Base-by-base conservation (phyloP, 2,797 vertebrate species). In the Rhinella marina region DNA sequence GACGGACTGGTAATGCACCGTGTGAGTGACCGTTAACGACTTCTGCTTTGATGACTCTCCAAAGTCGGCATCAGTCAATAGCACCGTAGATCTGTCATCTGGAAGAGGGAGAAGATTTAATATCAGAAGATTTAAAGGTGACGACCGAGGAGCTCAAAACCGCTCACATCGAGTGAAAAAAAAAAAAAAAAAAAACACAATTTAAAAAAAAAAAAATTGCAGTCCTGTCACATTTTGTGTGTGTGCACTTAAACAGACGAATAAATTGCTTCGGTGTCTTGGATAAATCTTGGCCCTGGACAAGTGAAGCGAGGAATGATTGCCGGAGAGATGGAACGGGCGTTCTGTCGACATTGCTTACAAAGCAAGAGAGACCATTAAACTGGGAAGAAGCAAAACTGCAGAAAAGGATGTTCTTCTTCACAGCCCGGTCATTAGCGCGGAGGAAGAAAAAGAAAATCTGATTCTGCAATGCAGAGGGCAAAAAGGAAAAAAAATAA, bases 21-120 rank as follows among this genome's bases (percentile, higher is more conserved):
- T 99, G 92, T 99, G 98, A n/a, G 98, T 99, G 90, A 99, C 98
- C 0, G 98, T 99, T 93, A 99, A 96, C 21, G 98, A 98, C 92
- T 99, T 99, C 91, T 98, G 98, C 90, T 99, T 99, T 61, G 97
- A 97, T 0, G 97, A 97, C 92, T 99, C 98, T 54, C 98, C 98
- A 88, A 99, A 99, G 92, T 99, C 98, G 70, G 99, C 98, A 91
- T 99, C 98, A 0, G 98, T 99, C 92, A 99, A 89, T 92, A 99
- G 93, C 90, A 99, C 98, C 0, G 98, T 99, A 59, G 98, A 99
- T 90, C 98, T 96, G 92, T 99, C 98, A 59, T 99, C 98, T 99
- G 79, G 2, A 90, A 88, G 52, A 12, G 13, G 81, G 2, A 84
- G 52, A 59, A 85, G 82, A 86, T 61, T 80, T 82, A 70, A 59